These are phyloP conservation scores for Rhegmatorhina hoffmannsi DNA, from an alignment of 2,113 vertebrate species.

Conservation along the genomic window DNA sequence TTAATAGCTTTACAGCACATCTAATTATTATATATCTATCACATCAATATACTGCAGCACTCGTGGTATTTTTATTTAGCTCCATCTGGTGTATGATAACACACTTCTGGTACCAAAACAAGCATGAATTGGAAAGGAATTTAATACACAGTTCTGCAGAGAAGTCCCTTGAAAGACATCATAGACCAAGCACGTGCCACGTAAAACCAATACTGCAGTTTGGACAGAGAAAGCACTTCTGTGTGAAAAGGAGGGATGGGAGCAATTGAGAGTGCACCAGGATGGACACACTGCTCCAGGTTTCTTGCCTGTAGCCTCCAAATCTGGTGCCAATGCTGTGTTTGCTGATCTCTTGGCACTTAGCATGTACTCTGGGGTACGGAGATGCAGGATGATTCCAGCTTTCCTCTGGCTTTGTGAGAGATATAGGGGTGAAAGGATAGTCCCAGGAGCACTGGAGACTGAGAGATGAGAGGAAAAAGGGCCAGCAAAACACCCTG, in stretches of 20 bases:
- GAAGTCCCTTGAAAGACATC: neutral
- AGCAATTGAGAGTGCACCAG: accelerated
- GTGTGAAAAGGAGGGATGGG: neutral
- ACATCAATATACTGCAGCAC: slow-evolving; percentile 16
- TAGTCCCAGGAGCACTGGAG: neutral
- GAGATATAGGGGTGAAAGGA: neutral
- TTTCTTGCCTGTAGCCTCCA: neutral
- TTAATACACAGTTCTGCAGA: neutral
- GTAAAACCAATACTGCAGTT: accelerated
- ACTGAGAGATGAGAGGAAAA: neutral
- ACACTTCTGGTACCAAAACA: neutral
- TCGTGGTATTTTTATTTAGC: slow-evolving; percentile 59
- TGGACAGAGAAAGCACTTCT: neutral
- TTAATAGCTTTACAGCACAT: slow-evolving; percentile 50
- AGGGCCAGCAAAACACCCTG: neutral
- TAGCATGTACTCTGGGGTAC: accelerated
- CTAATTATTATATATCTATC: slow-evolving; percentile 66
- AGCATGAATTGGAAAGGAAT: neutral
- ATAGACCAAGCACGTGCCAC: accelerated
- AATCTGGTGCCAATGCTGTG: accelerated
- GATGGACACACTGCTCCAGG: accelerated
- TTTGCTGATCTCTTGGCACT: neutral
- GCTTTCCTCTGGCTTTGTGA: neutral
- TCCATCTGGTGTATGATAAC: slow-evolving; percentile 59
- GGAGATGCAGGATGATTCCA: neutral